A percentile compares a stretch with the other conserved stretches of the same genome.
phyloP scores from a whole-genome alignment of 2,888 invertebrate genomes.

The Poecilus cupreus region DNA sequence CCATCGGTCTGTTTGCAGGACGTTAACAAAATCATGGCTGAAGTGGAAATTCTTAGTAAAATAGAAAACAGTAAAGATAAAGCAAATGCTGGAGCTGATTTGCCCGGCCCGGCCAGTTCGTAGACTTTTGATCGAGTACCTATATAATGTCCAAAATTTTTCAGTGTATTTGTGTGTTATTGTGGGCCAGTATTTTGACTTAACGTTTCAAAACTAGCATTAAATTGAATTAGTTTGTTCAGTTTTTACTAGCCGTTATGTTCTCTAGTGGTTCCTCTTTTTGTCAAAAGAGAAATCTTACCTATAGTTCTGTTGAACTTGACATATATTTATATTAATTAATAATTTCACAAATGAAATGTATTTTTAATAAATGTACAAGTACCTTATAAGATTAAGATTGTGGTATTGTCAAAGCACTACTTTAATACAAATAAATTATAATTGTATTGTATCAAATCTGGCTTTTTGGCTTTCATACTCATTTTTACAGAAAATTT shows the following conservation, averaged over 20 bases:
- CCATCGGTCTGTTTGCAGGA: constrained; percentile 73
- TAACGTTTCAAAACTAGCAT: constrained; percentile 35
- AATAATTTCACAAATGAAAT: constrained; percentile 50
- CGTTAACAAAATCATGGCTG: constrained; percentile 73
- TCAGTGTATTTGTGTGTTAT: constrained; percentile 47
- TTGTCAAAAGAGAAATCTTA: neutral
- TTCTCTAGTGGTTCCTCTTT: constrained; percentile 4
- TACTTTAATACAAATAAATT: constrained; percentile 56
- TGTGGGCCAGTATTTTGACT: constrained; percentile 51
- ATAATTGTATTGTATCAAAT: constrained; percentile 52
- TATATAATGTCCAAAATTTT: constrained; percentile 50
- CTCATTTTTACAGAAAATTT: constrained; percentile 21
- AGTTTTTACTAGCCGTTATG: constrained; percentile 64
- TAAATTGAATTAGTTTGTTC: constrained; percentile 63
- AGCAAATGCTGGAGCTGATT: constrained; percentile 41
- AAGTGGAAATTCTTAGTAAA: constrained; percentile 63
- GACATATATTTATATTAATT: constrained; percentile 2
- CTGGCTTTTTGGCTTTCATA: constrained; percentile 40
- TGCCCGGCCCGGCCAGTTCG: constrained; percentile 27
- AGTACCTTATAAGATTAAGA: constrained; percentile 57
- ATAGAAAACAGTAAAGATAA: constrained; percentile 52
- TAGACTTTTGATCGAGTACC: constrained; percentile 27
- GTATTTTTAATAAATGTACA: constrained; percentile 59
- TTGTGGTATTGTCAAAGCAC: constrained; percentile 52
- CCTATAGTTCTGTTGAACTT: constrained; percentile 5